phyloP scores from a whole-genome alignment of 2,113 vertebrate genomes.

The Epinephelus lanceolatus region DNA sequence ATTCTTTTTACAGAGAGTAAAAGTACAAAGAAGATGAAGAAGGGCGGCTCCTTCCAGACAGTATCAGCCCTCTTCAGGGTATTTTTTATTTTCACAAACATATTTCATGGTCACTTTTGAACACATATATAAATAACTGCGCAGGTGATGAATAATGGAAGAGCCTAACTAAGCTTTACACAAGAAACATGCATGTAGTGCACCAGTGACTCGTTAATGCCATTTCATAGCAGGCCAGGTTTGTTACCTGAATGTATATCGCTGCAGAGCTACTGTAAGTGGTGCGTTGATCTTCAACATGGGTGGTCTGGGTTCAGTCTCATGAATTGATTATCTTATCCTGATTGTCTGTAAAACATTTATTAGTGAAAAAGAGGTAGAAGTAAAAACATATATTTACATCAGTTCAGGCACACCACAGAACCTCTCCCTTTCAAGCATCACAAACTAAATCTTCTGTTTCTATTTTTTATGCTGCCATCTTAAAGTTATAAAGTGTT shows the following conservation, averaged over 20 bases:
- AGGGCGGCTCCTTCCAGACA: slow-evolving; percentile 95
- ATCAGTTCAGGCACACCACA: neutral
- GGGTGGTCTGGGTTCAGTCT: neutral
- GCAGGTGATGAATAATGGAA: neutral
- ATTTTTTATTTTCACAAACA: slow-evolving; percentile 8
- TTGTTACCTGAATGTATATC: neutral
- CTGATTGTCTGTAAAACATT: neutral
- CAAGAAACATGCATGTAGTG: neutral
- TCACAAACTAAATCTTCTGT: neutral
- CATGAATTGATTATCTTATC: neutral
- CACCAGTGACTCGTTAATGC: neutral
- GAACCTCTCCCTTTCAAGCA: neutral
- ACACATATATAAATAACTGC: neutral
- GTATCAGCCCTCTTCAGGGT: slow-evolving; percentile 92
- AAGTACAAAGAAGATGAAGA: slow-evolving; percentile 89
- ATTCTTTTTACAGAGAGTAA: slow-evolving; percentile 43
- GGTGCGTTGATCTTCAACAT: neutral
- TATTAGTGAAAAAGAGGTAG: no score
- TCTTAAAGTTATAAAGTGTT: neutral
- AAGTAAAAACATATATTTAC: neutral
- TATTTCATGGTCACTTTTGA: neutral
- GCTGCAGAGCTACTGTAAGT: neutral
- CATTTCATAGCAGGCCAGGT: neutral
- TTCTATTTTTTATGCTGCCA: neutral
- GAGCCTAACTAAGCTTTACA: neutral